Evolutionary conservation across 2,797 vertebrate genomes (phyloP).

Genomic region (Coregonus ussuriensis): DNA sequence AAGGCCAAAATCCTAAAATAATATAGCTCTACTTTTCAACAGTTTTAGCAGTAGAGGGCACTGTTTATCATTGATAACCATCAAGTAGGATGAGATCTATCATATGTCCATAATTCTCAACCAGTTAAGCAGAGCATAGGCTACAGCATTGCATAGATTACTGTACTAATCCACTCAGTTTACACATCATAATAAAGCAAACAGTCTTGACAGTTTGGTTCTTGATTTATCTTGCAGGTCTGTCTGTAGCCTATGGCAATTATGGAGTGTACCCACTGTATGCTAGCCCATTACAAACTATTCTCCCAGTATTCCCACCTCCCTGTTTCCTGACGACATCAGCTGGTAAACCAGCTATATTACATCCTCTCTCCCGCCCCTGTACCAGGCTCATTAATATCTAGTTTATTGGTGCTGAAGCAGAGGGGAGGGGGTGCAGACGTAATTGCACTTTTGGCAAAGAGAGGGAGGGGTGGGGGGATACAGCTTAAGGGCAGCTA

Average conservation of each 20-base stretch:
- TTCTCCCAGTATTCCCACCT: neutral
- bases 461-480: too few relatives aligned
- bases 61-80: constrained; percentile 1
- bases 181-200: too few relatives aligned
- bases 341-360: neutral
- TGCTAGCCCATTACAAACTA: neutral
- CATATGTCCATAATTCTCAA: too few relatives aligned
- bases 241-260: neutral
- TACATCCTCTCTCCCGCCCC: too few relatives aligned
- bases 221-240: too few relatives aligned
- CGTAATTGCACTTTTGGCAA: neutral
- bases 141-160: too few relatives aligned
- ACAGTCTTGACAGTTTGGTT: too few relatives aligned
- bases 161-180: too few relatives aligned
- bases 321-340: neutral
- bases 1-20: too few relatives aligned
- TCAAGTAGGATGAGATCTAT: neutral
- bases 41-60: constrained; percentile 1
- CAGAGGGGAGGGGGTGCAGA: too few relatives aligned
- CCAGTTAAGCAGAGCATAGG: too few relatives aligned
- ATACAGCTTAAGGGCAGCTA: neutral
- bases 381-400: too few relatives aligned
- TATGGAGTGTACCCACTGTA: neutral
- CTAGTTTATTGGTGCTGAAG: neutral
- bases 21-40: neutral